Evolutionary conservation across 2,797 vertebrate genomes (phyloP), one percentile per base, ranked within the genome.

Genomic region (Molossus alvarezi): DNA sequence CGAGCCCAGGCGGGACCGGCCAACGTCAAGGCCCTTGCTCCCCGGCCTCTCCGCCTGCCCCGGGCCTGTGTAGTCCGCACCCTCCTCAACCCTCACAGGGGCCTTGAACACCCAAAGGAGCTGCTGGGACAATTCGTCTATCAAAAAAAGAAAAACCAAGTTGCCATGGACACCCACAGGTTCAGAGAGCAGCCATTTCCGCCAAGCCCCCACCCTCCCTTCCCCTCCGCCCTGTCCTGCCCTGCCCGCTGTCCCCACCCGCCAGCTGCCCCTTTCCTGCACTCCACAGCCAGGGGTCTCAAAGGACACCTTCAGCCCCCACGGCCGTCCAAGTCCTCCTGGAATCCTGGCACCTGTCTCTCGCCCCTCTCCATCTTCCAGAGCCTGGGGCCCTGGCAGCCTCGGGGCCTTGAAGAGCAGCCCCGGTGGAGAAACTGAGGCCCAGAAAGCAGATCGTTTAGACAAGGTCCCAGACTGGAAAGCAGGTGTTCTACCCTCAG

Each of bases 301-400:
- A 2, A 45, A n/a, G 51, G 45, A 73, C 0, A 0, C 53, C 57
- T 21, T 29, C 14, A 0, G 14, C 15, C n/a, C 21, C 5, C 20
- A 5, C 1, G 3, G 65, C 51, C 0, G 0, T 17, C 57, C 37
- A 6, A 1, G 33, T 10, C 20, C 84, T 51, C 57, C 6, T 0
- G 8, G 71, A 45, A 3, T 2, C 25, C 77, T 21, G 21, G 9
- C 33, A 0, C 5, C 29, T 3, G 9, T 11, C 71, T 41, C 69
- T 1, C 2, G 33, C 57, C 45, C 69, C 27, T 5, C 11, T 48
- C 51, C 72, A 27, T 5, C 90, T 18, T 3, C 48, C n/a, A 37
- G 17, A 65, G 15, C 29, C 69, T 6, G 0, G 1, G 27, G 23
- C 37, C n/a, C 57, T 3, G 0, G 2, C 67, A 15, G 41, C 41